Evolutionary conservation across 2,113 vertebrate species (phyloP), one percentile per base, ranked within the genome.

Genomic region (Lepisosteus osseus): DNA sequence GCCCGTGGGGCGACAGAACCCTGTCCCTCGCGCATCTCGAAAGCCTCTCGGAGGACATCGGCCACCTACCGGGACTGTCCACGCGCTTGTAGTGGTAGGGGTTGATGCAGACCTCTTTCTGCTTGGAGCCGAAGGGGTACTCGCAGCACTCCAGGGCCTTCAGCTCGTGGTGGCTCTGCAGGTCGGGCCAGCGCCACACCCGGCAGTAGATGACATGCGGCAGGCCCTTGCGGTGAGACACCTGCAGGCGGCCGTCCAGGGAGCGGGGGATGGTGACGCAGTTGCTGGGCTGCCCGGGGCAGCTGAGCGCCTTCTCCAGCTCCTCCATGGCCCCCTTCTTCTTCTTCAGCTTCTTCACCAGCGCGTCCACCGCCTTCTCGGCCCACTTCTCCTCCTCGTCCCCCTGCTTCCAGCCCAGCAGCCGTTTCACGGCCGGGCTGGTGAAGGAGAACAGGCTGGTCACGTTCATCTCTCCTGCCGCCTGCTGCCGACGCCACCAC

Each of bases 251-350:
- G 67, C 97, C 97, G 0, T 99, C 97, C 89, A 99, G 81, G 0
- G 97, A 99, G 61, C 97, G 95, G 2, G 97, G 96, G 72, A 98
- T 99, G 70, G 97, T 99, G 59, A 99, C 97, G 71, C 97, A 99
- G 91, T 92, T 97, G 83, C 96, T 98, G 74, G 94, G 94, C 82
- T 98, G 96, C 55, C 97, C 97, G 0, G 97, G 97, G 80, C 95
- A 96, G 88, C 96, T 98, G 76, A 99, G 84, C 0, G 97, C 97
- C 73, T 94, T 92, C 76, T 99, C 97, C 86, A 99, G 85, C 73
- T 99, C 97, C 84, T 99, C 97, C 97, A 99, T 97, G 68, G 97
- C 97, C n/a, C 97, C 97, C 78, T 98, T 98, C 70, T 99, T 99
- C 84, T 99, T 99, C 88, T 98, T 99, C 76, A 99, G 88, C 79